These are phyloP conservation scores for Diloba caeruleocephala DNA, from an alignment of 2,888 invertebrate genomes.

Conservation along the genomic window DNA sequence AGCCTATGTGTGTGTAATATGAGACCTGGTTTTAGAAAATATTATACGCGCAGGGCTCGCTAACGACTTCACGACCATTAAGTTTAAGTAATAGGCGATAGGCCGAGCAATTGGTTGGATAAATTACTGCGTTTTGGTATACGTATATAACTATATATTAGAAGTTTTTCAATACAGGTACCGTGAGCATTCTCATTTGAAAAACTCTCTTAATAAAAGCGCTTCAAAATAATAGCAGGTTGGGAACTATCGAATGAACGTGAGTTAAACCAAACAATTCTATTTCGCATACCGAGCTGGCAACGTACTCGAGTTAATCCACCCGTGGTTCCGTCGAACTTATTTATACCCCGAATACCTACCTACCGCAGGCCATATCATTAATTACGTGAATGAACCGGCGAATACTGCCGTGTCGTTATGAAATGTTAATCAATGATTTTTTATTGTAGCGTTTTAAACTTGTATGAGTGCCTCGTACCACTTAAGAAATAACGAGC, in stretches of 20 bases:
- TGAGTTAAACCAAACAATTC: constrained; percentile 42
- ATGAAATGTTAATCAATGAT: constrained; percentile 40
- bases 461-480: constrained; percentile 1
- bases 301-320: constrained; percentile 49
- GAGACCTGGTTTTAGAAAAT: too few relatives aligned
- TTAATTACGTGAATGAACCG: constrained; percentile 43
- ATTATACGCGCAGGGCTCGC: too few relatives aligned
- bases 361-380: constrained; percentile 32
- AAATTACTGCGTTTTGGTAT: too few relatives aligned
- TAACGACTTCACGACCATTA: not conserved
- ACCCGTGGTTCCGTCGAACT: constrained; percentile 52
- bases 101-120: too few relatives aligned
- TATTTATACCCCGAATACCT: constrained; percentile 47
- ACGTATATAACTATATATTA: too few relatives aligned
- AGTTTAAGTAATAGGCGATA: too few relatives aligned
- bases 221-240: constrained; percentile 1
- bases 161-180: too few relatives aligned
- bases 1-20: too few relatives aligned
- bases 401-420: constrained; percentile 33
- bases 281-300: constrained; percentile 43
- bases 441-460: constrained; percentile 26
- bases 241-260: constrained; percentile 14
- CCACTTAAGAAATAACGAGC: constrained; percentile 1
- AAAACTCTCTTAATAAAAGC: constrained; percentile 1
- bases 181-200: too few relatives aligned